phyloP scores from a whole-genome alignment of 2,797 vertebrate genomes.

The Bovichtus variegatus region DNA sequence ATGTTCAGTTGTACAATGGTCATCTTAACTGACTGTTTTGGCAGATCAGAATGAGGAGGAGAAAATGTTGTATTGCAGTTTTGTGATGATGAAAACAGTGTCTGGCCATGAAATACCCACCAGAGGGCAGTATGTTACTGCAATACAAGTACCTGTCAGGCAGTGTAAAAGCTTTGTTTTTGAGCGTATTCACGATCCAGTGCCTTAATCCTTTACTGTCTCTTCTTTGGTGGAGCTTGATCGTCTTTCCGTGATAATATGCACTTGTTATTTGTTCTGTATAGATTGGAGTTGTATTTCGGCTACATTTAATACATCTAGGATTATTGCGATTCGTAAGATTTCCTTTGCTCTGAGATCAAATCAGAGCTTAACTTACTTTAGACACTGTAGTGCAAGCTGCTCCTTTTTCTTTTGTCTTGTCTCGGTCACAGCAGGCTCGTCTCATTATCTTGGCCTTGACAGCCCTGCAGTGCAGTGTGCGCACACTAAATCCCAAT shows the following conservation, averaged over 20 bases:
- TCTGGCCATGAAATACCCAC: conserved; percentile 21
- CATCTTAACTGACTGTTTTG: not conserved
- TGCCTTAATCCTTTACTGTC: not conserved
- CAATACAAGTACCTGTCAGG: not conserved
- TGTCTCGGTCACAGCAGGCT: conserved; percentile 61
- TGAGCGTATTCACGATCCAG: not conserved
- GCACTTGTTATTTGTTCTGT: not conserved
- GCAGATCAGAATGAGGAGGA: not conserved
- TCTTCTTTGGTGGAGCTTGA: not conserved
- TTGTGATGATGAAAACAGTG: not conserved
- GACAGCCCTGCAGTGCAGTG: conserved; percentile 46
- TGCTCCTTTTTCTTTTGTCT: conserved; percentile 35
- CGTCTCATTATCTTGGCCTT: conserved; percentile 61
- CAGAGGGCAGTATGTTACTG: conserved; percentile 76
- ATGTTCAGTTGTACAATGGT: not conserved
- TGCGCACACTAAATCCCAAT: conserved; percentile 64
- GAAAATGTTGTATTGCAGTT: not conserved
- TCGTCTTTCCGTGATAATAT: not conserved
- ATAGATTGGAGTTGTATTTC: not conserved
- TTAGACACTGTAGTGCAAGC: not conserved
- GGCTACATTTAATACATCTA: not conserved
- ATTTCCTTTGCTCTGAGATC: conserved; percentile 22
- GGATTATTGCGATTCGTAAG: not conserved
- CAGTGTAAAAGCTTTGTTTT: not conserved
- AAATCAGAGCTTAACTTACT: conserved; percentile 15